Percentiles rank a stretch among this genome's conserved stretches.
These are phyloP conservation scores for Opisthocomus hoazin DNA, from an alignment of 2,113 vertebrate genomes.

Conservation along the genomic window DNA sequence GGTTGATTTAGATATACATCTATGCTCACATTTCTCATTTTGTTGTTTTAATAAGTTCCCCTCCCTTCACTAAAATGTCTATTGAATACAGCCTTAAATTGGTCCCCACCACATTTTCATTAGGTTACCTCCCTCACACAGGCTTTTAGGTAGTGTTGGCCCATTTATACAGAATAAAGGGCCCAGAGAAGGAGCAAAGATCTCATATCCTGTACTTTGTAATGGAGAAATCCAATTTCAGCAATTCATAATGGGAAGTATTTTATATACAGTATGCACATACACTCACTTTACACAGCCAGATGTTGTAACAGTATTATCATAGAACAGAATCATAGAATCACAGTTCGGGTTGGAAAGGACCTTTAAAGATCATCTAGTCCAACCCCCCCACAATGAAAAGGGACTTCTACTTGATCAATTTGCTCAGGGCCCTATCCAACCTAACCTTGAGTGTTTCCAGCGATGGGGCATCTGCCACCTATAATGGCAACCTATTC, in stretches of 20 bases:
- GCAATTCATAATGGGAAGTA: background rate
- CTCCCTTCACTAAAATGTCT: background rate
- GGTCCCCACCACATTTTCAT: fast-evolving
- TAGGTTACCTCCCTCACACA: background rate
- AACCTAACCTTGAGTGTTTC: no score
- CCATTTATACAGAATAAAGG: background rate
- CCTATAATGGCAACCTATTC: no score
- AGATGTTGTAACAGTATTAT: background rate
- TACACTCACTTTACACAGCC: background rate
- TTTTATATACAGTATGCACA: background rate
- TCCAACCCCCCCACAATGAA: no score
- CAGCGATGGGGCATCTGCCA: no score
- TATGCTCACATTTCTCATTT: background rate
- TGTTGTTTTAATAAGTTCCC: background rate
- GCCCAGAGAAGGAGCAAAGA: background rate
- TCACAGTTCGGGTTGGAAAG: no score
- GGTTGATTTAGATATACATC: background rate
- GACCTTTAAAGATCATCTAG: no score
- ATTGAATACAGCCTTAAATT: background rate
- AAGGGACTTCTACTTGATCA: no score
- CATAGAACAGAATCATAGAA: no score
- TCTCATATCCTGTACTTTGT: background rate
- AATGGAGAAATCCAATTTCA: background rate
- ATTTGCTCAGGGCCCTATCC: no score
- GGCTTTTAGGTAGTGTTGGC: background rate